Base-by-base conservation (phyloP, 1,140 invertebrate species). In the Trichomalopsis sarcophagae region DNA sequence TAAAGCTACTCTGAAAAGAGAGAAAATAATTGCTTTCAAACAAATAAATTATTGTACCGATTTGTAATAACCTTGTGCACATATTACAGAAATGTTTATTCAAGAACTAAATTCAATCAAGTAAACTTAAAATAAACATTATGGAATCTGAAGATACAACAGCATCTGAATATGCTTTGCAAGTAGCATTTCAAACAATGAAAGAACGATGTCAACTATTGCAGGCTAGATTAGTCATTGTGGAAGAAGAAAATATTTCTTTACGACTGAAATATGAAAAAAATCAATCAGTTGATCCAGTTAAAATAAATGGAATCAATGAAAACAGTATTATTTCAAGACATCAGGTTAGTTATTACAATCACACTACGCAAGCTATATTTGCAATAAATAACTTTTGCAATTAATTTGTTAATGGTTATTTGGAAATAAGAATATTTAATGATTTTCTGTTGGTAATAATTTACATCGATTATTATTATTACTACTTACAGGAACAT, bases 101-200 rank as follows among this genome's bases (percentile, higher is more conserved):
- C 4, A 62, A n/a, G n/a, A 7, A 62, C 17, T 17, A 62, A 62
- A 7, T 21, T 21, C 7, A 62, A 62, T 62, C n/a, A 62, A 62
- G 9, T n/a, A 4, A n/a, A 21, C 6, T 6, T 62, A 62, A n/a
- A n/a, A 62, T n/a, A 62, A 62, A 7, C 21, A 62, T n/a, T 87
- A 71, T 71, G 68, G 68, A 33, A 71, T 13, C 10, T 11, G 23
- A 10, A 73, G 91, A 93, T 47, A 89, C 88, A 86, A 74, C 87
- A 79, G 91, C 91, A 27, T 92, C 94, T 2, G 91, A 94, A 84
- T 92, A 94, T 92, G 96, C 96, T 27, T 91, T 97, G 73, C 95
- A 96, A 93, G 93, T 97, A 74, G 96, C 96, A 17, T 94, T 97
- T 87, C 95, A 96, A 91, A 97, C 96, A 10, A 95, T 97, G 94